Conservation (phyloP, 53 echinoderm and acorn worm species). For the Zoroaster sp. region DNA sequence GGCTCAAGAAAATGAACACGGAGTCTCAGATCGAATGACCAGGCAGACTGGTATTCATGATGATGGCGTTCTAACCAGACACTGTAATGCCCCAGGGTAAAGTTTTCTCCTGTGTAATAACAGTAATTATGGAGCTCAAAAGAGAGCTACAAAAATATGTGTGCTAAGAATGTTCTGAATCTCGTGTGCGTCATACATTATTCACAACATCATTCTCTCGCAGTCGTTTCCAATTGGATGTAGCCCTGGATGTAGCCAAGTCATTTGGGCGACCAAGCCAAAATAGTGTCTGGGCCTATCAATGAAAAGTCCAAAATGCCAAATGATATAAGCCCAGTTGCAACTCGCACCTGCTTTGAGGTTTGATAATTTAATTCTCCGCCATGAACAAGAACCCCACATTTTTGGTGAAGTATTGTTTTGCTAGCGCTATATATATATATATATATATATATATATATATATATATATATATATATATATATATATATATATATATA, state of each 20-base stretch:
- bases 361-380: neutral
- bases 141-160: neutral
- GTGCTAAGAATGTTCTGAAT: neutral
- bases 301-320: too few relatives aligned
- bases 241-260: neutral
- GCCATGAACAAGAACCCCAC: too few relatives aligned
- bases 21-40: constrained; percentile 29
- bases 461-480: too few relatives aligned
- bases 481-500: too few relatives aligned
- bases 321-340: too few relatives aligned
- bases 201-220: neutral
- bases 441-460: too few relatives aligned
- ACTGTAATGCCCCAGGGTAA: neutral
- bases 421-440: too few relatives aligned
- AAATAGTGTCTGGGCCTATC: neutral
- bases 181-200: neutral
- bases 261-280: neutral
- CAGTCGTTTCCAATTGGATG: neutral
- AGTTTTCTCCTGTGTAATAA: neutral
- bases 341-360: neutral
- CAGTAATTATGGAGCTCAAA: constrained; percentile 28
- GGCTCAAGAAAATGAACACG: constrained; percentile 16
- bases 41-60: neutral
- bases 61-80: neutral
- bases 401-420: too few relatives aligned